phyloP scores from a whole-genome alignment of 1,140 invertebrate genomes.

The Tetramorium parvispinum region DNA sequence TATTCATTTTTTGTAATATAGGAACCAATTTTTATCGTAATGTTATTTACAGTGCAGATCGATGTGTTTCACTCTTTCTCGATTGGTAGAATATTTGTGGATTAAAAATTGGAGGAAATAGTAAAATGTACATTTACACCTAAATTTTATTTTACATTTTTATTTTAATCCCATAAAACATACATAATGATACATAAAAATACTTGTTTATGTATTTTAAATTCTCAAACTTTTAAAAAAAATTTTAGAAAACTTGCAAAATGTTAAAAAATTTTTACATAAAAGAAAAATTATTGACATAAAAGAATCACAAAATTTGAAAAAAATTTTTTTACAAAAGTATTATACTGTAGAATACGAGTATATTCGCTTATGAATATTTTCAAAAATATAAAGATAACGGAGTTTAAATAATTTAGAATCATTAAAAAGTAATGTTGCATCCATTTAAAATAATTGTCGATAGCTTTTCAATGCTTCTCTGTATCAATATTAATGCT shows the following conservation, averaged over 20 bases:
- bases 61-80: neutral
- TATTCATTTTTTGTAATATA: neutral
- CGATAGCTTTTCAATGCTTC: slow-evolving; percentile 7
- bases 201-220: neutral
- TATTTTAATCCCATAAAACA: neutral
- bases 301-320: neutral
- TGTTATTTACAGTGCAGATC: neutral
- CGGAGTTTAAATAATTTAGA: neutral
- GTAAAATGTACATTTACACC: slow-evolving; percentile 16
- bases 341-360: neutral
- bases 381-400: neutral
- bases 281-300: neutral
- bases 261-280: neutral
- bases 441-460: slow-evolving; percentile 1
- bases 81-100: neutral
- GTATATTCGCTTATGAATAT: neutral
- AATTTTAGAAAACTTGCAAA: neutral
- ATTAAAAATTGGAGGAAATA: slow-evolving; percentile 1
- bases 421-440: neutral
- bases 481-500: neutral
- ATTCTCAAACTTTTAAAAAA: neutral
- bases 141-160: slow-evolving; percentile 9
- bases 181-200: neutral
- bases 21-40: neutral
- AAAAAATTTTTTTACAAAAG: neutral